Percentiles rank a stretch among this genome's conserved stretches.
Evolutionary conservation across 2,113 vertebrate species (phyloP).

Genomic region (Candoia aspera): DNA sequence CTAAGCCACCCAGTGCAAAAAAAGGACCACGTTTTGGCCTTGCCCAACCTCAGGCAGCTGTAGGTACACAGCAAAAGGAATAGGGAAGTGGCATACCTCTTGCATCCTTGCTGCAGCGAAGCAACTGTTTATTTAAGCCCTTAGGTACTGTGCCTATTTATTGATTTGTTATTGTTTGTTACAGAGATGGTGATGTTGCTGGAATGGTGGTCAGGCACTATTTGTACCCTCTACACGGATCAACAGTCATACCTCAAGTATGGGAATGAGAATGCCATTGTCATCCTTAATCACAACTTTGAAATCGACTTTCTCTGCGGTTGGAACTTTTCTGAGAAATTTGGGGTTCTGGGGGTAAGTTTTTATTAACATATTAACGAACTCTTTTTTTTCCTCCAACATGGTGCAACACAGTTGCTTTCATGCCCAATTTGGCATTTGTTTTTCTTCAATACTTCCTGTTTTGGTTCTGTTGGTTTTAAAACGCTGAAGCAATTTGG

Average conservation of each 20-base stretch:
- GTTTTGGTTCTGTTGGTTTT: neutral
- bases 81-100: neutral
- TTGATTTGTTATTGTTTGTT: slow-evolving; percentile 61
- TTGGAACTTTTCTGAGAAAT: slow-evolving; percentile 93
- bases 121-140: slow-evolving; percentile 6
- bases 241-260: slow-evolving; percentile 78
- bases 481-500: neutral
- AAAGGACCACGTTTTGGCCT: neutral
- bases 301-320: slow-evolving; percentile 98
- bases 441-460: neutral
- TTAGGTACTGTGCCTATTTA: neutral
- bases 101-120: neutral
- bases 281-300: slow-evolving; percentile 94
- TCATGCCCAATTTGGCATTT: neutral
- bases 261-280: slow-evolving; percentile 92
- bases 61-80: neutral
- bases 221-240: slow-evolving; percentile 90
- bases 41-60: neutral
- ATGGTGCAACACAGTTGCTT: neutral
- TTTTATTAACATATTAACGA: neutral
- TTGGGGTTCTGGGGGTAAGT: slow-evolving; percentile 94
- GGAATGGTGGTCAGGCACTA: slow-evolving; percentile 97
- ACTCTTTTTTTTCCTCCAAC: slow-evolving; percentile 1
- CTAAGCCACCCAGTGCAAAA: neutral
- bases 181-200: slow-evolving; percentile 92